Conservation (phyloP, 2,888 invertebrate species). For the Dexiosoma caninum region DNA sequence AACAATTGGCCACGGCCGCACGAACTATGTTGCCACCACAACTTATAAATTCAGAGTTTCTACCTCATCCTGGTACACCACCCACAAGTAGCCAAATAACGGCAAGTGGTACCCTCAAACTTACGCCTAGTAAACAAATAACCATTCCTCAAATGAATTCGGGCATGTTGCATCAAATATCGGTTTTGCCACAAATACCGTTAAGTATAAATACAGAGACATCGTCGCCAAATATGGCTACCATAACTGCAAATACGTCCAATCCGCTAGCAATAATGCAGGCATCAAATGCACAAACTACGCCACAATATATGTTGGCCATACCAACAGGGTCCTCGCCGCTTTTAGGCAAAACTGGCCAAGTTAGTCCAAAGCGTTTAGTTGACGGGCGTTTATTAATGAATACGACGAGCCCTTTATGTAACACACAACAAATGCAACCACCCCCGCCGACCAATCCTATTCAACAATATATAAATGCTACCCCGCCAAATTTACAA, state of each 20-base stretch:
- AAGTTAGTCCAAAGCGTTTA: slow-evolving; percentile 72
- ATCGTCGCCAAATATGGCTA: slow-evolving; percentile 61
- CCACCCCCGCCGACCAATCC: slow-evolving; percentile 62
- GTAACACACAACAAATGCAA: slow-evolving; percentile 62
- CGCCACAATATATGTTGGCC: slow-evolving; percentile 70
- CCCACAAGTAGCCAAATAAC: slow-evolving; percentile 63
- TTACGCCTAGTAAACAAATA: slow-evolving; percentile 67
- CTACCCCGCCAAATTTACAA: slow-evolving; percentile 65
- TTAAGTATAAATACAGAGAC: slow-evolving; percentile 65
- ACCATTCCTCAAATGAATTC: slow-evolving; percentile 69
- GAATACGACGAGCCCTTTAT: slow-evolving; percentile 65
- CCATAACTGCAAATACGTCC: slow-evolving; percentile 73
- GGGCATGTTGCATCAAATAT: slow-evolving; percentile 68
- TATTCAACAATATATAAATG: slow-evolving; percentile 62
- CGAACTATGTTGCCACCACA: slow-evolving; percentile 69
- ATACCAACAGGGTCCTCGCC: slow-evolving; percentile 68
- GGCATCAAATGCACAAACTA: slow-evolving; percentile 69
- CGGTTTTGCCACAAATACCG: slow-evolving; percentile 65
- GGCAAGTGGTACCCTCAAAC: slow-evolving; percentile 57
- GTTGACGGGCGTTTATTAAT: slow-evolving; percentile 66
- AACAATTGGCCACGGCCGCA: slow-evolving; percentile 66
- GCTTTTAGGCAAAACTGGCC: slow-evolving; percentile 66
- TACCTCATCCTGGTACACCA: slow-evolving; percentile 72
- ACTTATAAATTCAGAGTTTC: slow-evolving; percentile 72
- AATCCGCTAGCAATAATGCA: slow-evolving; percentile 72